Conservation (phyloP, 2,888 invertebrate species). For the Byasa hedistus region DNA sequence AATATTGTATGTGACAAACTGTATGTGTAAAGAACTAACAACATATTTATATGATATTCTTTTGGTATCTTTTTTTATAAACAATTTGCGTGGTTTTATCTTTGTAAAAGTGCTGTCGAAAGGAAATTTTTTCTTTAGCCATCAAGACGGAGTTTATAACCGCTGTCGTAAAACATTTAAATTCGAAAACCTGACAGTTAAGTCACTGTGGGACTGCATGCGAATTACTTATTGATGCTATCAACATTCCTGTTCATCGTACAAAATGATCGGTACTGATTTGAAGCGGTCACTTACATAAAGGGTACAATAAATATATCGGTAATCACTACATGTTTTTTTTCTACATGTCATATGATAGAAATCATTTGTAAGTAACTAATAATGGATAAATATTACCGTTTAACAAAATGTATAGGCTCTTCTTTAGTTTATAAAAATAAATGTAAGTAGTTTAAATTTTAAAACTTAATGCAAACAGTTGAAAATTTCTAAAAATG, state of each 20-base stretch:
- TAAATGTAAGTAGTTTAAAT: too few species aligned
- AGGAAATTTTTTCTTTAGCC: neutral
- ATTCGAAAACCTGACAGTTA: slow-evolving; percentile 11
- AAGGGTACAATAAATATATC: neutral
- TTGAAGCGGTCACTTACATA: slow-evolving; percentile 1
- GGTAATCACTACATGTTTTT: neutral
- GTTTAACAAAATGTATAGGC: too few species aligned
- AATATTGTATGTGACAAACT: too few species aligned
- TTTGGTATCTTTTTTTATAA: neutral
- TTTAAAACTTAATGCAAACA: too few species aligned
- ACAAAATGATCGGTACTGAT: slow-evolving; percentile 8
- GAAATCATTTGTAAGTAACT: too few species aligned
- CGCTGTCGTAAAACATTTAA: neutral
- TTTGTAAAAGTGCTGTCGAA: neutral
- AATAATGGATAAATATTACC: too few species aligned
- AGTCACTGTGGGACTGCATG: slow-evolving; percentile 17
- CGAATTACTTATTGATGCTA: slow-evolving; percentile 19
- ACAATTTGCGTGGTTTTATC: neutral
- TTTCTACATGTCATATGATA: neutral
- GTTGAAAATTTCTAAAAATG: too few species aligned
- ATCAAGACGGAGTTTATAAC: slow-evolving; percentile 1
- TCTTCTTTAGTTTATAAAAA: too few species aligned
- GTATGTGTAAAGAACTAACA: too few species aligned
- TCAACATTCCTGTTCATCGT: slow-evolving; percentile 19
- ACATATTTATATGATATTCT: neutral